These are phyloP conservation scores for Drosophila cognata DNA, from an alignment of 2,888 invertebrate genomes.

Conservation along the genomic window DNA sequence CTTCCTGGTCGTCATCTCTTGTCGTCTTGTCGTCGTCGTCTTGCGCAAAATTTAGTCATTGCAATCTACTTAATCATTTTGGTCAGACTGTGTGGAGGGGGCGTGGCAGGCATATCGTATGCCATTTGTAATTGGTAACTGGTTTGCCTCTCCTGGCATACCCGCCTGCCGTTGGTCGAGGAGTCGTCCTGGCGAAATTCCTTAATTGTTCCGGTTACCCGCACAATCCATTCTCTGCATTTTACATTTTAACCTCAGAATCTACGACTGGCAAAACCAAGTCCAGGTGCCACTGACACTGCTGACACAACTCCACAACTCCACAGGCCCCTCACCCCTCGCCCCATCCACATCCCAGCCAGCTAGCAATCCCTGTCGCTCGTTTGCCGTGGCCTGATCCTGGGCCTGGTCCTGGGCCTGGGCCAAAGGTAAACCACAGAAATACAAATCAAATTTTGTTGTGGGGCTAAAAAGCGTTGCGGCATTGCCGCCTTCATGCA, in stretches of 20 bases:
- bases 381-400: conserved; percentile 32
- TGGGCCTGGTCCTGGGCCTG: conserved; percentile 52
- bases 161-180: conserved; percentile 22
- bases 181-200: conserved; percentile 73
- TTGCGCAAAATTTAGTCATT: conserved; percentile 76
- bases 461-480: conserved; percentile 79
- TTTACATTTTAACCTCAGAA: conserved; percentile 81
- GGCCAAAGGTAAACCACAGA: conserved; percentile 82
- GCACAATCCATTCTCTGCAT: conserved; percentile 84
- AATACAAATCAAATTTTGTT: conserved; percentile 84
- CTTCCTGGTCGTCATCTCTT: conserved; percentile 43
- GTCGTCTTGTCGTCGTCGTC: conserved; percentile 44
- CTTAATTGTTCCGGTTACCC: conserved; percentile 85
- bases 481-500: conserved; percentile 38
- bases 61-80: conserved; percentile 81
- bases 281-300: conserved; percentile 80
- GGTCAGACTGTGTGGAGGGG: conserved; percentile 44
- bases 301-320: conserved; percentile 51
- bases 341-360: not conserved
- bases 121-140: conserved; percentile 75
- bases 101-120: conserved; percentile 32
- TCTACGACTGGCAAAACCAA: conserved; percentile 70
- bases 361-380: conserved; percentile 20
- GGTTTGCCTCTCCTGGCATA: conserved; percentile 12
- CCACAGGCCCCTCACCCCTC: conserved; percentile 7